Percentiles rank a stretch among this genome's conserved stretches.
Conservation (phyloP, 1,140 invertebrate species). For the Periplaneta americana region DNA sequence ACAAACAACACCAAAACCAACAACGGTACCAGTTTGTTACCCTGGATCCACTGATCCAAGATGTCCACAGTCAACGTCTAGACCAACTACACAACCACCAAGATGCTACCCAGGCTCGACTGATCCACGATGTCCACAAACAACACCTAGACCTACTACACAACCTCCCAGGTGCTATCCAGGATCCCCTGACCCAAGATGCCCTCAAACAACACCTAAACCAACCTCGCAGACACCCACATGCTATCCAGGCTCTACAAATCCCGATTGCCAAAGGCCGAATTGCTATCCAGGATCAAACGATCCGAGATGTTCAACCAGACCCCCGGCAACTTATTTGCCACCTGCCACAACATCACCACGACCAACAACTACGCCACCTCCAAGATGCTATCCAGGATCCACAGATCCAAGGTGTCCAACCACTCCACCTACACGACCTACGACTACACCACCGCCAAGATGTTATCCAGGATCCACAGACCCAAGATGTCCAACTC, state of each 20-base stretch:
- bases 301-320: conserved; percentile 27
- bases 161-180: conserved; percentile 17
- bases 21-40: conserved; percentile 25
- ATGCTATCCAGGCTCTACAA: conserved; percentile 30
- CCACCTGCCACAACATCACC: conserved; percentile 10
- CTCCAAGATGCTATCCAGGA: too few relatives aligned
- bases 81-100: conserved; percentile 4
- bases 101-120: conserved; percentile 25
- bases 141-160: background rate
- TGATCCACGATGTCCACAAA: conserved; percentile 22
- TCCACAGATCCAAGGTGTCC: too few relatives aligned
- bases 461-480: too few relatives aligned
- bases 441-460: too few relatives aligned
- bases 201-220: conserved; percentile 28
- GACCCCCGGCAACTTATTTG: conserved; percentile 34
- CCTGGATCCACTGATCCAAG: conserved; percentile 36
- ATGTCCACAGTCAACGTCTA: conserved; percentile 26
- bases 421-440: conserved; percentile 18
- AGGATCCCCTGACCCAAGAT: conserved; percentile 29
- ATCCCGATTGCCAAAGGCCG: conserved; percentile 33
- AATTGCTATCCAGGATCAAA: conserved; percentile 14
- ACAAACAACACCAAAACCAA: conserved; percentile 16
- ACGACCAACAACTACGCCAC: too few relatives aligned
- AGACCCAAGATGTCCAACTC: too few relatives aligned
- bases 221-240: conserved; percentile 12